Evolutionary conservation across 2,113 vertebrate genomes (phyloP), one percentile per base, ranked within the genome.

Genomic region (Cebus imitator): DNA sequence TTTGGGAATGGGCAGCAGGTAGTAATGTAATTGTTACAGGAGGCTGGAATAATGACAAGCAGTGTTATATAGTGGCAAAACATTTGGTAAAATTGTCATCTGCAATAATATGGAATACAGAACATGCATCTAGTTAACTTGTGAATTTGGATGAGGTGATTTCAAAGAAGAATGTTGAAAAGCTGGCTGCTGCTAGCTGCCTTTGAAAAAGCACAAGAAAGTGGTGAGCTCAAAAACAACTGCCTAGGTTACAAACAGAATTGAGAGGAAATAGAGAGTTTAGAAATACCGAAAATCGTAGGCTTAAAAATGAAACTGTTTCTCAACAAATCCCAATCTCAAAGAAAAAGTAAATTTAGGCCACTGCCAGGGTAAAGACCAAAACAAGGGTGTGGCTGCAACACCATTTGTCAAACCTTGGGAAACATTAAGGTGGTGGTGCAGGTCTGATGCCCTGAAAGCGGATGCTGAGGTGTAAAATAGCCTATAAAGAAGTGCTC

Each of bases 261-360:
- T 45, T 43, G 4, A 96, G 58, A 64, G 70, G 45, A 43, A 90
- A 85, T 30, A 50, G 16, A 50, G n/a, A 86, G 52, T 85, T 30
- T 45, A 40, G 73, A 94, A 90, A 73, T 94, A 86, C 10, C 85
- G 81, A 81, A 80, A 96, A 20, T 73, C 48, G 8, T 58, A 90
- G n/a, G 12, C 73, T 64, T 84, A 73, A 86, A 94, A 93, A 45
- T 72, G 21, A 86, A 90, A 85, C 55, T 93, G 30, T 72, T 80
- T 73, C 61, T 80, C 72, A 80, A n/a, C 43, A 96, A 80, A 90
- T 90, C 32, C 64, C 61, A 86, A 61, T 66, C 48, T 79, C 61
- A 80, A 52, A 79, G 61, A 85, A 79, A 61, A 84, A 93, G 68
- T 27, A 93, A 79, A 78, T 72, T 30, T 30, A 85, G n/a, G 17